phyloP scores from a whole-genome alignment of 2,797 vertebrate species.

The Pantherophis vulpinus region DNA sequence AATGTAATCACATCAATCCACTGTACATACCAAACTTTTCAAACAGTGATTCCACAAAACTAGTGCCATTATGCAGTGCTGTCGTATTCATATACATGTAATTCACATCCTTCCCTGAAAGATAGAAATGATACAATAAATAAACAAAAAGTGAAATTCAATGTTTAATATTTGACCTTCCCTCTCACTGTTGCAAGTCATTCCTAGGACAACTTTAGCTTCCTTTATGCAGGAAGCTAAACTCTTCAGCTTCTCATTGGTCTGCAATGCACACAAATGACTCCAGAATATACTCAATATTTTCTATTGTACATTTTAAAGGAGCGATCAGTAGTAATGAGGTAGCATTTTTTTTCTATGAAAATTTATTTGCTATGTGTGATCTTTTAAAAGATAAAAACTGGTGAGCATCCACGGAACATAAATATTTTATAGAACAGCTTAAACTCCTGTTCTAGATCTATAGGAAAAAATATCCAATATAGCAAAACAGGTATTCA shows the following conservation, averaged over 20 bases:
- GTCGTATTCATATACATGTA: constrained; percentile 93
- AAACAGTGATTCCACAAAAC: constrained; percentile 97
- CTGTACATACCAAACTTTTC: constrained; percentile 87
- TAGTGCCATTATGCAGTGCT: constrained; percentile 90
- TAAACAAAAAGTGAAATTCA: background rate
- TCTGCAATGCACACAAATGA: background rate
- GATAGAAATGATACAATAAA: constrained; percentile 11
- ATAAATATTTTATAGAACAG: background rate
- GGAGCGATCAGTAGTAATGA: background rate
- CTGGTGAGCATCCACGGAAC: background rate
- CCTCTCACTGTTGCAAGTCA: background rate
- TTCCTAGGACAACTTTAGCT: background rate
- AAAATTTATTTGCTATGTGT: background rate
- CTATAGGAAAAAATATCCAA: background rate
- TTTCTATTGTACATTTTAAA: background rate
- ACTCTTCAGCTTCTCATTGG: background rate
- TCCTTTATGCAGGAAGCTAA: background rate
- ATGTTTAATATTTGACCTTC: background rate
- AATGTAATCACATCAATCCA: background rate
- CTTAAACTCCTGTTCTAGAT: background rate
- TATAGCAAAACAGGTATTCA: background rate
- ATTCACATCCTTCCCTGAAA: constrained; percentile 83
- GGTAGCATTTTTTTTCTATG: background rate
- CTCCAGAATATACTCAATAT: background rate
- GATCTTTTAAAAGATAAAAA: background rate